Evolutionary conservation across 1,140 invertebrate species (phyloP).

Genomic region (Trinorchestia longiramus): DNA sequence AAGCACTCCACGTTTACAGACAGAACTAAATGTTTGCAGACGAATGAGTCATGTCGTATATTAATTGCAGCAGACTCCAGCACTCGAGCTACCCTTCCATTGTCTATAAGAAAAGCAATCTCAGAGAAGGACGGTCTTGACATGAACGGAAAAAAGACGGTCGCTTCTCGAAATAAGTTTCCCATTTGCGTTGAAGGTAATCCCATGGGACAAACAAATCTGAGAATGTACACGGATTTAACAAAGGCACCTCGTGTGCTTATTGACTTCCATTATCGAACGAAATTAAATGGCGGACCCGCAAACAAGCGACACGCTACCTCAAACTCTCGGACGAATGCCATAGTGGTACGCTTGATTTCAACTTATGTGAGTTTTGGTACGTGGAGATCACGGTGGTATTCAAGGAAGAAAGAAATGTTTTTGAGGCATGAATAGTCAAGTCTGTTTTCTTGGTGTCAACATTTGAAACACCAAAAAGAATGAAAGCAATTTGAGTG

Average conservation of each 20-base stretch:
- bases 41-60: background rate
- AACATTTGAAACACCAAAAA: too few relatives aligned
- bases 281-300: conserved; percentile 30
- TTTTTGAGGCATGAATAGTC: background rate
- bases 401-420: background rate
- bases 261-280: conserved; percentile 52
- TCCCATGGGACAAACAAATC: conserved; percentile 41
- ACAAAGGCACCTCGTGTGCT: conserved; percentile 22
- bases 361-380: too few relatives aligned
- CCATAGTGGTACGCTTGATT: background rate
- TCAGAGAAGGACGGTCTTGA: background rate
- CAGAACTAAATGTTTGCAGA: background rate
- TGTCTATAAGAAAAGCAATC: conserved; percentile 43
- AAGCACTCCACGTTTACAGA: background rate
- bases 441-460: background rate
- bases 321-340: background rate
- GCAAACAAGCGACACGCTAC: conserved; percentile 10
- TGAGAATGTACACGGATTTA: conserved; percentile 49
- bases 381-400: background rate
- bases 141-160: background rate
- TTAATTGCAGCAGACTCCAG: background rate
- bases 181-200: conserved; percentile 40
- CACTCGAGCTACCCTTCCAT: conserved; percentile 27
- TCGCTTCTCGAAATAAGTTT: conserved; percentile 50
- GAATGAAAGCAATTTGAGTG: too few relatives aligned